Evolutionary conservation across 2,797 vertebrate genomes (phyloP), one percentile per base, ranked within the genome.

Genomic region (Sebastes vulpes): DNA sequence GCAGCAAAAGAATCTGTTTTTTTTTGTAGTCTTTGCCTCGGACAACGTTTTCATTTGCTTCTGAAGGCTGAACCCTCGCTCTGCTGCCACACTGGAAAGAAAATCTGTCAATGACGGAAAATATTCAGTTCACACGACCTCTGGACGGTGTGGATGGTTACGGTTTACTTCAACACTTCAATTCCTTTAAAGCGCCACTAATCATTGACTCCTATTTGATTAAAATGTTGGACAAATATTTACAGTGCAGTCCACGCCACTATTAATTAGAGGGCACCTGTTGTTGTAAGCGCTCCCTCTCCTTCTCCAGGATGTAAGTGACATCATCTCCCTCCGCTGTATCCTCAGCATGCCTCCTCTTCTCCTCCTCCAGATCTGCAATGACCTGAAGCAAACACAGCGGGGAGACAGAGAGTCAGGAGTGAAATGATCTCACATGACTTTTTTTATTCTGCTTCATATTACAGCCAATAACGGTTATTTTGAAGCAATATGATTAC

Each of bases 301-400:
- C 98, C 92, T 99, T 99, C 94, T 99, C 98, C 85, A 99, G 95
- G 95, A 99, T 98, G 94, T 98, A 99, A 25, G 98, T 99, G 95
- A 99, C 98, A 70, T 99, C 98, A 68, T 99, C 98, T 23, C 98
- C 98, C 93, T 99, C 98, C 0, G 98, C 98, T 0, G 98, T 96
- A 90, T 99, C 98, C 92, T 99, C 98, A 0, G 98, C 98, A 20
- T 99, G 98, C 85, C 96, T 95, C 85, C 97, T 97, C 61, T 96
- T 94, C 82, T 99, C 98, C 79, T 99, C 98, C 94, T 99, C 98
- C 82, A 99, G 96, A 94, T 99, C 98, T 86, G 98, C 94, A 78
- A 99, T 99, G 80, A 99, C 98, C 98, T 99, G 93, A 80, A 79
- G 59, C 53, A 14, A 88, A 84, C 93, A 91, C 75, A 83, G 12